phyloP scores from a whole-genome alignment of 2,797 vertebrate species.

The Pogonophryne albipinna region DNA sequence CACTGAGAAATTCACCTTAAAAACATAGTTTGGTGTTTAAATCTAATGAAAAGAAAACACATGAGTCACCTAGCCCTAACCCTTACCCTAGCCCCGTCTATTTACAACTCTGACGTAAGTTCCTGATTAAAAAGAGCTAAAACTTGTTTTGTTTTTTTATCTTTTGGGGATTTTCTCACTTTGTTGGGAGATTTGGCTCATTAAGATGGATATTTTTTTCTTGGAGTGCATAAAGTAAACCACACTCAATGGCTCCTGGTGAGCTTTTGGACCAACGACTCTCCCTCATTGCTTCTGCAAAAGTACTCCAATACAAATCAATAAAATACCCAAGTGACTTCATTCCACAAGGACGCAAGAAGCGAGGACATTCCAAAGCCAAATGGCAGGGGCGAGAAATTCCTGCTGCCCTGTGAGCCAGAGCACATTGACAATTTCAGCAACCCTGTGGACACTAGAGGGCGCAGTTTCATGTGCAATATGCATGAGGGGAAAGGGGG shows the following conservation, averaged over 20 bases:
- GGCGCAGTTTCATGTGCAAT: conserved; percentile 82
- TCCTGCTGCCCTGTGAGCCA: conserved; percentile 46
- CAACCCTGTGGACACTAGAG: conserved; percentile 73
- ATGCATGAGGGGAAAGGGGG: conserved; percentile 14
- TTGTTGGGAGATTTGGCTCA: conserved; percentile 9
- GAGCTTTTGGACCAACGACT: not conserved
- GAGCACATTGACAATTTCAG: conserved; percentile 1
- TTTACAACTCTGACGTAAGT: conserved; percentile 1
- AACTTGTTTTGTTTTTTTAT: not conserved
- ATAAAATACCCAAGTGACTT: conserved; percentile 40
- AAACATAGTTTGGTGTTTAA: not conserved
- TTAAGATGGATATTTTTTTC: conserved; percentile 9
- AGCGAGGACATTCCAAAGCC: conserved; percentile 49
- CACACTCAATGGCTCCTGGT: conserved; percentile 8
- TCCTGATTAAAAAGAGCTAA: not conserved
- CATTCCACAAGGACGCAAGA: conserved; percentile 31
- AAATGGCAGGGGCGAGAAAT: conserved; percentile 41
- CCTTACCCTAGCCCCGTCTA: too few relatives aligned
- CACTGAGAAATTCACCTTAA: conserved; percentile 11
- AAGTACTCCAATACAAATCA: conserved; percentile 27
- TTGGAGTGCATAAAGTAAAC: conserved; percentile 16
- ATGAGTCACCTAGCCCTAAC: not conserved
- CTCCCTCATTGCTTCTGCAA: conserved; percentile 6
- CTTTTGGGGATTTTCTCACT: conserved; percentile 8
- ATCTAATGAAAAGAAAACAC: not conserved